Percentiles rank a stretch among this genome's conserved stretches.
Evolutionary conservation across 2,113 vertebrate genomes (phyloP).

Genomic region (Junco hyemalis): DNA sequence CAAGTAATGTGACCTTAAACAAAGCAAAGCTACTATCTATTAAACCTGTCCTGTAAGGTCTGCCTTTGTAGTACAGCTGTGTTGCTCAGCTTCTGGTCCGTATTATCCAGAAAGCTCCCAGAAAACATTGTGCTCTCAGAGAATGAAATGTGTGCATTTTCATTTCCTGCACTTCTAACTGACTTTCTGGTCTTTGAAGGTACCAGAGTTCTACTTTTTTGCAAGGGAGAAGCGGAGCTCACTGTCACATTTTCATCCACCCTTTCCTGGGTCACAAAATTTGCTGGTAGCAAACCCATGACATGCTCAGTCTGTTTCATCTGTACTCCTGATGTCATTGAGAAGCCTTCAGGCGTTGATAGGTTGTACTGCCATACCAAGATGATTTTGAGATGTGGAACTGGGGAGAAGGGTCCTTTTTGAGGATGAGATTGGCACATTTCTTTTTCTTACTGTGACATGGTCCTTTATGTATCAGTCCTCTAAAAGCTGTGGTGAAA

Average conservation of each 20-base stretch:
- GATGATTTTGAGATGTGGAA: background rate
- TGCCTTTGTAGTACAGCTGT: background rate
- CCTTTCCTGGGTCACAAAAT: background rate
- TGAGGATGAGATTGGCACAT: background rate
- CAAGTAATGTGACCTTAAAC: background rate
- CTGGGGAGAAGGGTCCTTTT: background rate
- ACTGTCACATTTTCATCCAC: background rate
- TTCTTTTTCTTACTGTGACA: background rate
- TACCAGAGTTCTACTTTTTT: background rate
- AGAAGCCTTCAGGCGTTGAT: fast-evolving
- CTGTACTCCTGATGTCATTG: background rate
- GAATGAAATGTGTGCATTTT: background rate
- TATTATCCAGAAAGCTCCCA: background rate
- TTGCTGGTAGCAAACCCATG: background rate
- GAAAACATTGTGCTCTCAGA: background rate
- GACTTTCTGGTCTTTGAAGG: background rate
- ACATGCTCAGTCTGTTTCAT: fast-evolving
- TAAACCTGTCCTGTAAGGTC: background rate
- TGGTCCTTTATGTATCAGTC: background rate
- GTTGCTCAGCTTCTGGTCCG: background rate
- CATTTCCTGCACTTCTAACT: background rate
- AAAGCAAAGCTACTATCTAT: background rate
- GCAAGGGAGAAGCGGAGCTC: background rate
- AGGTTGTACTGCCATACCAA: background rate
- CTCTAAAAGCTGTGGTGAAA: background rate